Evolutionary conservation across 2,888 invertebrate species (phyloP).

Genomic region (Acrocera orbiculus): DNA sequence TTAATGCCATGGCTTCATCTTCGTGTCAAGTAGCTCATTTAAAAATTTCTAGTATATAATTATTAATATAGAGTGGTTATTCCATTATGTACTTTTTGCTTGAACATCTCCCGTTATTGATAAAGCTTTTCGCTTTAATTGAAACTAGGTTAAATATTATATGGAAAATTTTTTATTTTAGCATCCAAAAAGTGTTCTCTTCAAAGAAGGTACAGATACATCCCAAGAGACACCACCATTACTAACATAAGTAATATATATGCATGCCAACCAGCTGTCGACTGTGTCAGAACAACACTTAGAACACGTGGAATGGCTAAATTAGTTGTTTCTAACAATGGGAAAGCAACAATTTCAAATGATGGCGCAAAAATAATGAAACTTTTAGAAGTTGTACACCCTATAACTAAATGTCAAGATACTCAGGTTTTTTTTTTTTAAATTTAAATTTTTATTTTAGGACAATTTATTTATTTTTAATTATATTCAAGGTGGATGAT

Average conservation of each 20-base stretch:
- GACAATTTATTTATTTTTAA: not conserved
- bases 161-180: conserved; percentile 33
- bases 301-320: conserved; percentile 99
- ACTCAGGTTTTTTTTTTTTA: conserved; percentile 59
- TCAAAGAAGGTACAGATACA: conserved; percentile 95
- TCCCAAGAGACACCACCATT: conserved; percentile 92
- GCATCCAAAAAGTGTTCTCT: conserved; percentile 95
- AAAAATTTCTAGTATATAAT: too few species aligned
- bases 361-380: conserved; percentile 99
- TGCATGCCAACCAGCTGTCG: conserved; percentile 88
- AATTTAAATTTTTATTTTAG: not conserved
- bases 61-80: too few species aligned
- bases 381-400: conserved; percentile 92
- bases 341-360: conserved; percentile 93
- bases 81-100: too few species aligned
- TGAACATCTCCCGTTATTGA: too few species aligned
- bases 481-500: conserved; percentile 65
- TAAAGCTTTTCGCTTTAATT: too few species aligned
- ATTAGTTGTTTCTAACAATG: conserved; percentile 75
- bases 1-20: too few species aligned
- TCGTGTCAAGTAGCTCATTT: too few species aligned
- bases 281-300: conserved; percentile 88
- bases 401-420: conserved; percentile 98
- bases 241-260: conserved; percentile 93
- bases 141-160: too few species aligned